These are phyloP conservation scores for western clawed frog (Xenopus tropicalis) DNA, from an alignment of 2,113 vertebrate species.

Conservation along the genomic window UCB_Xtro_10.0 CM004444.2:140674001-140674500, in stretches of 20 bases:
- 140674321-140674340: too few relatives aligned
- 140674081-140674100: constrained; percentile 80
- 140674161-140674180: neutral
- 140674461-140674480: neutral
- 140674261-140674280: too few relatives aligned
- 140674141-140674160: constrained; percentile 85
- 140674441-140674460: neutral
- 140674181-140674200: neutral
- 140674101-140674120: constrained; percentile 88
- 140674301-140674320: too few relatives aligned
- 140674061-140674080: constrained; percentile 85
- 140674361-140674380: neutral
- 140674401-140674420: neutral
- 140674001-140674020: constrained; percentile 49
- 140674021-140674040: constrained; percentile 82
- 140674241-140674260: neutral
- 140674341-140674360: too few relatives aligned
- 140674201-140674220: too few relatives aligned
- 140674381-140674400: neutral
- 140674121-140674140: constrained; percentile 80
- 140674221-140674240: too few relatives aligned
- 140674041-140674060: constrained; percentile 95
- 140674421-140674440: neutral
- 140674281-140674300: too few relatives aligned
- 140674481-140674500: neutral